Conservation (phyloP, 2,888 invertebrate genomes). For the Myopa tessellatipennis region DNA sequence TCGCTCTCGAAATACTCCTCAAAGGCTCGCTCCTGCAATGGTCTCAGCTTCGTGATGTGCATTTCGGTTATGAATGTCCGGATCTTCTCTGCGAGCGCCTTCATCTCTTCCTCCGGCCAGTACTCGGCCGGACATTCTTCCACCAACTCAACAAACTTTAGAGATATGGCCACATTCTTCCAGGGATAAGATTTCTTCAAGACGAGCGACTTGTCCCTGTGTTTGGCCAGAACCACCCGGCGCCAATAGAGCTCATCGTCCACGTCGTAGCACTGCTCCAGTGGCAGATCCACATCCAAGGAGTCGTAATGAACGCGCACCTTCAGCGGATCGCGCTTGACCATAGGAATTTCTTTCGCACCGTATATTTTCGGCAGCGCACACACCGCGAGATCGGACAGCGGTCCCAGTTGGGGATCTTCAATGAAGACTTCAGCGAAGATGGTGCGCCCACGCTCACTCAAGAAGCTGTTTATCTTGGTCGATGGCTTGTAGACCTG, state of each 20-base stretch:
- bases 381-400: conserved; percentile 55
- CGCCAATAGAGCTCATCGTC: conserved; percentile 58
- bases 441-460: conserved; percentile 54
- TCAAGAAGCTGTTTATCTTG: conserved; percentile 46
- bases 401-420: conserved; percentile 49
- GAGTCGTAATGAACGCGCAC: conserved; percentile 56
- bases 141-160: conserved; percentile 59
- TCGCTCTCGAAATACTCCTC: conserved; percentile 41
- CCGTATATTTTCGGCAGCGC: conserved; percentile 52
- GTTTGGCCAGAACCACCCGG: conserved; percentile 57
- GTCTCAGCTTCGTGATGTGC: conserved; percentile 57
- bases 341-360: conserved; percentile 43
- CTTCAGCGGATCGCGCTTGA: conserved; percentile 49
- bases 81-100: conserved; percentile 49
- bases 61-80: conserved; percentile 52
- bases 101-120: conserved; percentile 58
- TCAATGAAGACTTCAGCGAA: conserved; percentile 58
- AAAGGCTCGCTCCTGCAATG: conserved; percentile 54
- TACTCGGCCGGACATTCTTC: conserved; percentile 56
- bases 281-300: conserved; percentile 55
- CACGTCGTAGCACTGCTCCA: conserved; percentile 57
- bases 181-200: conserved; percentile 54
- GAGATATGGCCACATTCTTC: conserved; percentile 55
- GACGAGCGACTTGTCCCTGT: conserved; percentile 49
- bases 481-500: conserved; percentile 54